These are phyloP conservation scores for Pyrochroa serraticornis DNA, from an alignment of 2,888 invertebrate species.

Conservation along the genomic window DNA sequence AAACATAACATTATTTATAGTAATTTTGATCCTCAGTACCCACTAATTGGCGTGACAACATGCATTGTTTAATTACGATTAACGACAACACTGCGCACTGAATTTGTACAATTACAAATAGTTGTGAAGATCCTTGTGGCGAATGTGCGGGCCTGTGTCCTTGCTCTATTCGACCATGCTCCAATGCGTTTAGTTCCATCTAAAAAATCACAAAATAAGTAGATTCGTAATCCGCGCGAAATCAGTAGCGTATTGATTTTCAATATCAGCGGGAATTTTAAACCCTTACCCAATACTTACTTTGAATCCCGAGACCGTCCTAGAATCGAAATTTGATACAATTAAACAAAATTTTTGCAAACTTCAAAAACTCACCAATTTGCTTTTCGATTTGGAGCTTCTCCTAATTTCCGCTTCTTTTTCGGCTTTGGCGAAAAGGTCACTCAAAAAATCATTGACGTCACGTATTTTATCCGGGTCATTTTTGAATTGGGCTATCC, in stretches of 20 bases:
- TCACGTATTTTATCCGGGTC: slow-evolving; percentile 56
- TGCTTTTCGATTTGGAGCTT: slow-evolving; percentile 45
- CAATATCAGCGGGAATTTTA: slow-evolving; percentile 7
- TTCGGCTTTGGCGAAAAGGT: slow-evolving; percentile 54
- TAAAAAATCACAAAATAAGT: slow-evolving; percentile 37
- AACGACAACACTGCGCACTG: slow-evolving; percentile 50
- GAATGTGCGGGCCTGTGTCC: slow-evolving; percentile 55
- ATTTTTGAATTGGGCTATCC: slow-evolving; percentile 54
- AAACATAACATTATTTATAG: slow-evolving; percentile 1
- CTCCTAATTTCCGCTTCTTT: slow-evolving; percentile 51
- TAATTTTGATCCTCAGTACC: no score
- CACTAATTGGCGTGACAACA: background rate
- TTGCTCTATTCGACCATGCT: slow-evolving; percentile 55
- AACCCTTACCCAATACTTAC: slow-evolving; percentile 45
- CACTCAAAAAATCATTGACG: slow-evolving; percentile 55
- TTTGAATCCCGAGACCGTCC: slow-evolving; percentile 50
- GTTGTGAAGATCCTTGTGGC: slow-evolving; percentile 56
- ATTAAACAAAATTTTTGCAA: slow-evolving; percentile 5
- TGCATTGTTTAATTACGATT: slow-evolving; percentile 29
- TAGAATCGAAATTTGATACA: slow-evolving; percentile 36
- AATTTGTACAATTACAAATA: slow-evolving; percentile 58
- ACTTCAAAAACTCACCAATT: slow-evolving; percentile 46
- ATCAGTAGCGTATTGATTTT: slow-evolving; percentile 16
- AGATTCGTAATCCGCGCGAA: background rate
- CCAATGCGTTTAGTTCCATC: slow-evolving; percentile 57